Evolutionary conservation across 1,140 invertebrate species (phyloP).

Genomic region (Scaptomyza pallida): DNA sequence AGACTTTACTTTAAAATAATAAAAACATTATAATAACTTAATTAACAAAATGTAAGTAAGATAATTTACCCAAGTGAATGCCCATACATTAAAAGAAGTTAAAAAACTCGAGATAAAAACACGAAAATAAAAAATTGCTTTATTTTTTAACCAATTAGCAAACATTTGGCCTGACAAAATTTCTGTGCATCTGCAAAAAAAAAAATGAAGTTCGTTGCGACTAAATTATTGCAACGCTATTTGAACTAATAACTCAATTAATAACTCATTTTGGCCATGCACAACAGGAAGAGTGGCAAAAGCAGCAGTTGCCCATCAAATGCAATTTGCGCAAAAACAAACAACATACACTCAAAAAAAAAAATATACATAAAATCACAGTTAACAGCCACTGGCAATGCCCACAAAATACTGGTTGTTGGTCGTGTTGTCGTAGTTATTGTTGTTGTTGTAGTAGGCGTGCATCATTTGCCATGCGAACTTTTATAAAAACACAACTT

Average conservation of each 20-base stretch:
- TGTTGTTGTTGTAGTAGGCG: constrained; percentile 34
- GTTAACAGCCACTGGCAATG: constrained; percentile 24
- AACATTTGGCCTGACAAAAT: neutral
- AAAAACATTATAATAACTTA: neutral
- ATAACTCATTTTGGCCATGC: constrained; percentile 63
- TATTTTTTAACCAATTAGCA: neutral
- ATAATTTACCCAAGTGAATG: neutral
- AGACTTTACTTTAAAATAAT: neutral
- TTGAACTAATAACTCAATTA: constrained; percentile 75
- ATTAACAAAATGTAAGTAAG: neutral
- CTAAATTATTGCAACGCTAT: constrained; percentile 41
- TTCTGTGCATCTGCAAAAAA: constrained; percentile 3
- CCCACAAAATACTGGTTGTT: constrained; percentile 12
- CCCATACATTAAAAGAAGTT: neutral
- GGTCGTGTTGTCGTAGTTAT: neutral
- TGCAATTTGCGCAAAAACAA: constrained; percentile 47
- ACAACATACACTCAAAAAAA: neutral
- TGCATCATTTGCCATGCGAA: constrained; percentile 49
- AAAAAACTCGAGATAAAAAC: neutral
- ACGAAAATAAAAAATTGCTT: neutral
- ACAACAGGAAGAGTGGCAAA: constrained; percentile 11
- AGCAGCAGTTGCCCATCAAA: constrained; percentile 51
- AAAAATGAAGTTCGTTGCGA: neutral
- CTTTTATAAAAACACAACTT: constrained; percentile 62
- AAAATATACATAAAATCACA: constrained; percentile 46